phyloP scores from a whole-genome alignment of 2,888 invertebrate species.

The Meteorus cinctellus region DNA sequence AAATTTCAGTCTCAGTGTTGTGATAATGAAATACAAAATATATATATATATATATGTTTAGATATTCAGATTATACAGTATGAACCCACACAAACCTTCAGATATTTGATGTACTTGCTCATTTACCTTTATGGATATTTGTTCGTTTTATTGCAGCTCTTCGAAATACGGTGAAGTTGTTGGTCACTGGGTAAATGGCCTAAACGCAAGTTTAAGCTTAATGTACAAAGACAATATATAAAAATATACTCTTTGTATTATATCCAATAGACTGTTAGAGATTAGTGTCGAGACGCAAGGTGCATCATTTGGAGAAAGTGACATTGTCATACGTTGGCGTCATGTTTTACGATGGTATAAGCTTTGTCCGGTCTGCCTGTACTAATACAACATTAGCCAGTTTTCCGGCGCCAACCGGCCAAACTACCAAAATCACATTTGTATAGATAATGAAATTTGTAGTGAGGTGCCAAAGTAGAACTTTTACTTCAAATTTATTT shows the following conservation, averaged over 20 bases:
- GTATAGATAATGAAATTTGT: neutral
- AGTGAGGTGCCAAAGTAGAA: too few relatives aligned
- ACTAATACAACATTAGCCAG: neutral
- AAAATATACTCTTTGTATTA: neutral
- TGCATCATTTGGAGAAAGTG: slow-evolving; percentile 1
- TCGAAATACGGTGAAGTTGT: neutral
- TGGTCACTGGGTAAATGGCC: too few relatives aligned
- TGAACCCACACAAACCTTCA: too few relatives aligned
- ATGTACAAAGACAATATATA: neutral
- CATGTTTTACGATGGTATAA: neutral
- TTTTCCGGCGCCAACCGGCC: neutral
- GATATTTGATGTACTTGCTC: neutral
- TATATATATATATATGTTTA: neutral
- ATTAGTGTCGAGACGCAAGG: neutral
- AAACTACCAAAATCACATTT: slow-evolving; percentile 2
- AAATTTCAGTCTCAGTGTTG: neutral
- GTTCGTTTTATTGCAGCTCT: neutral
- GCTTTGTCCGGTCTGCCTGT: neutral
- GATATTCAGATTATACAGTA: too few relatives aligned
- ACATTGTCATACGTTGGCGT: neutral
- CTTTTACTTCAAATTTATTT: too few relatives aligned
- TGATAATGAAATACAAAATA: neutral
- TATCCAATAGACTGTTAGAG: neutral
- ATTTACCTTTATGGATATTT: neutral
- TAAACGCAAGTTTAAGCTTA: neutral